These are phyloP conservation scores for Noctuana brunneofusca DNA, from an alignment of 2,888 invertebrate species.

Conservation along the genomic window DNA sequence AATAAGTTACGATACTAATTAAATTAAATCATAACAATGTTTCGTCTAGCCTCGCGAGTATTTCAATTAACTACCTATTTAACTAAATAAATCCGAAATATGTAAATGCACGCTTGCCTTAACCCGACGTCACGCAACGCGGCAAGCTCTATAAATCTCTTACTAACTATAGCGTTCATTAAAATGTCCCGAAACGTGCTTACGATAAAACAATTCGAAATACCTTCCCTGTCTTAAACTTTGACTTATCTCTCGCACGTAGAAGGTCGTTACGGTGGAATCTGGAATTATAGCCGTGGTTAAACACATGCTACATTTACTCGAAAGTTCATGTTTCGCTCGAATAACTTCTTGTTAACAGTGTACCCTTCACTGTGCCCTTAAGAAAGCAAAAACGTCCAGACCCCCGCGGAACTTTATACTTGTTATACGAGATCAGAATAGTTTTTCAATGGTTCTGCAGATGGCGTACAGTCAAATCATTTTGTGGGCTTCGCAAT, in stretches of 20 bases:
- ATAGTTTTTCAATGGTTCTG: slow-evolving; percentile 8
- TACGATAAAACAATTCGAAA: slow-evolving; percentile 70
- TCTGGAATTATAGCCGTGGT: slow-evolving; percentile 76
- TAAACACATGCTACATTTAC: slow-evolving; percentile 81
- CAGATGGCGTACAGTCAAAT: background rate
- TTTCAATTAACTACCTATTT: background rate
- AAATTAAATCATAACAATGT: background rate
- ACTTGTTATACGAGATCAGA: background rate
- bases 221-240: slow-evolving; percentile 71
- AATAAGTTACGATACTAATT: background rate
- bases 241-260: slow-evolving; percentile 80
- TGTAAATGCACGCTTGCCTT: slow-evolving; percentile 6
- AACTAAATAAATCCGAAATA: slow-evolving; percentile 13
- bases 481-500: background rate
- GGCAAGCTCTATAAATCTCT: slow-evolving; percentile 58
- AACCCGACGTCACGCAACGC: slow-evolving; percentile 34
- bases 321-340: slow-evolving; percentile 75
- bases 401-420: background rate
- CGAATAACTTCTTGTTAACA: slow-evolving; percentile 71
- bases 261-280: slow-evolving; percentile 76
- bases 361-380: slow-evolving; percentile 42
- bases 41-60: background rate
- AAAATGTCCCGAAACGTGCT: slow-evolving; percentile 77
- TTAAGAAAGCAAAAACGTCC: slow-evolving; percentile 29
- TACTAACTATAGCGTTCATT: slow-evolving; percentile 69